These are phyloP conservation scores for Conus betulinus DNA, from an alignment of 1,140 invertebrate genomes.

Conservation along the genomic window DNA sequence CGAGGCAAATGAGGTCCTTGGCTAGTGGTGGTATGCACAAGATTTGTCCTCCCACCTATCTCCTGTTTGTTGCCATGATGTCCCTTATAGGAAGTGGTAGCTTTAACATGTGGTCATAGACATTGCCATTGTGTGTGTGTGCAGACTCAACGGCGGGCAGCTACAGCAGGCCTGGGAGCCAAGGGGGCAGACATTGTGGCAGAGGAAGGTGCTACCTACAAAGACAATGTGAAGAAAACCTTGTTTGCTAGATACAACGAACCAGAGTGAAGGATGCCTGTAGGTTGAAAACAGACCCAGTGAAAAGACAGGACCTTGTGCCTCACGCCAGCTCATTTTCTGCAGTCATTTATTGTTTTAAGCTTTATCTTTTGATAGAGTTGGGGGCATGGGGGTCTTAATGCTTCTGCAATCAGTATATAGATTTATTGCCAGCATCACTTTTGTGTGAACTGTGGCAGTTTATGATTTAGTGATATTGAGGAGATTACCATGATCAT, in stretches of 20 bases:
- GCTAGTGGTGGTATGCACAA: neutral
- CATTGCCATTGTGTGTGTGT: slow-evolving; percentile 35
- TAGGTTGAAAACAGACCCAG: neutral
- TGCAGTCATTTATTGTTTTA: neutral
- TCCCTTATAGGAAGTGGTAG: neutral
- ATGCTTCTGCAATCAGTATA: too few species aligned
- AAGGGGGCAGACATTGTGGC: slow-evolving; percentile 84
- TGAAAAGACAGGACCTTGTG: too few species aligned
- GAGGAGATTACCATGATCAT: too few species aligned
- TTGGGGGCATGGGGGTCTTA: too few species aligned
- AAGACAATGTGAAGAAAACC: slow-evolving; percentile 93
- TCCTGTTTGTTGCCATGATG: neutral
- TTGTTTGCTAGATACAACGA: slow-evolving; percentile 80
- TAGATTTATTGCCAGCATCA: too few species aligned
- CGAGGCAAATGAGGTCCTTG: too few species aligned
- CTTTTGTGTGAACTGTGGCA: too few species aligned
- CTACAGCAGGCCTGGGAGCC: slow-evolving; percentile 77
- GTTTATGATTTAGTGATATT: too few species aligned
- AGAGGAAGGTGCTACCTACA: slow-evolving; percentile 89
- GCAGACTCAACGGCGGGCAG: slow-evolving; percentile 68
- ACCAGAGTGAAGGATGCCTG: slow-evolving; percentile 54
- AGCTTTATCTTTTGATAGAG: too few species aligned
- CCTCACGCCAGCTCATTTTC: neutral
- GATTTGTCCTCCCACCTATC: neutral
- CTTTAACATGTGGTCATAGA: too few species aligned